Evolutionary conservation across 2,113 vertebrate species (phyloP), one percentile per base, ranked within the genome.

Genomic region (Todiramphus saurophagus): DNA sequence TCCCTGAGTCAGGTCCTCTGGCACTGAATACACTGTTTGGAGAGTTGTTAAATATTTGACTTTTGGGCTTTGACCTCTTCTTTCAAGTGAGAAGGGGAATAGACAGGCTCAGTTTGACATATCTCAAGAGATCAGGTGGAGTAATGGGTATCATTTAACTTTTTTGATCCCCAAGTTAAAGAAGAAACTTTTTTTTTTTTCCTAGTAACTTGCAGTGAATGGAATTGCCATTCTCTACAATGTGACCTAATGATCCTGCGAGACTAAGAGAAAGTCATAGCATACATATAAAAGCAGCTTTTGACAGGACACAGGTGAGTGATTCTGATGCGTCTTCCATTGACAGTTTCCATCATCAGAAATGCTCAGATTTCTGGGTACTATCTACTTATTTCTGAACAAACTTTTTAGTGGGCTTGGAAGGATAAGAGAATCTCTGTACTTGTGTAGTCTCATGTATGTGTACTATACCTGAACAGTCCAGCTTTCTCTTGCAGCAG

Each of bases 11-110:
- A 1, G 83, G 25, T 81, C 33, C 59, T 83, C 56, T 64, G 82
- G 41, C 60, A 30, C 27, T 35, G 46, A 87, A 69, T 13, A 7
- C 39, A 6, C 11, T 66, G 33, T 66, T 87, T 75, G 76, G 68
- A 83, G 50, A 33, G 46, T 20, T 92, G 85, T 78, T 90, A 85
- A 96, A 93, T 95, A 83, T 88, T 94, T 93, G 94, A 41, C 33
- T 85, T 86, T 59, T 31, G 27, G 3, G 2, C 41, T 60, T 33
- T 91, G 89, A 92, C 78, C 87, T 96, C 67, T 81, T 63, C 83
- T 93, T 95, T 79, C 80, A 90, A 91, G 72, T 30, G 60, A 67
- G 83, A 72, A 73, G 51, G 48, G 88, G 67, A 87, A 51, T 13
- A 41, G 62, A 84, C 93, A 70, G 23, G 37, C 44, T 87, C 55